Evolutionary conservation across 2,797 vertebrate species (phyloP).

Genomic region (Cuculus canorus): DNA sequence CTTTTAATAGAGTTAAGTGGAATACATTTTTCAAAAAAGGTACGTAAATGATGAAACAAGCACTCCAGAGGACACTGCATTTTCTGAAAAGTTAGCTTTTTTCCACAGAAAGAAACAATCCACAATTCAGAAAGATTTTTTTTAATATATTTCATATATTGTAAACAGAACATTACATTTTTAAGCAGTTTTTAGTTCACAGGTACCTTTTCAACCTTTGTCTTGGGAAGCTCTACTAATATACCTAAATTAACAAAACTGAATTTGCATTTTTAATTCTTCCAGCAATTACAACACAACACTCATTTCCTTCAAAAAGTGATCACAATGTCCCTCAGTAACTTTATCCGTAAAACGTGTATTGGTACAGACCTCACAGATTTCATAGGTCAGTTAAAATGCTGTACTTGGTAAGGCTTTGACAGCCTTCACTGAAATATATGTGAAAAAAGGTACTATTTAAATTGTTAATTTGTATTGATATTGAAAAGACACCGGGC

Average conservation of each 20-base stretch:
- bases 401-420: not conserved
- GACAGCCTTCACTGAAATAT: not conserved
- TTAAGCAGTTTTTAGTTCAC: not conserved
- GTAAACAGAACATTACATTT: not conserved
- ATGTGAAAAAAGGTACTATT: not conserved
- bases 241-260: not conserved
- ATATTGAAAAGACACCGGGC: not conserved
- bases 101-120: not conserved
- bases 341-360: not conserved
- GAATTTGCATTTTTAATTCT: not conserved
- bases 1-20: slow-evolving; percentile 50
- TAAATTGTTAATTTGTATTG: not conserved
- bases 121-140: not conserved
- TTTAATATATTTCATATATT: not conserved
- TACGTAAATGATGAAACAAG: not conserved
- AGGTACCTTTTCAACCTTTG: not conserved
- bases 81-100: not conserved
- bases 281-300: not conserved
- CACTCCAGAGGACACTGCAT: not conserved
- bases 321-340: not conserved
- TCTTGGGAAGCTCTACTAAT: not conserved
- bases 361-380: not conserved
- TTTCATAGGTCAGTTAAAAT: not conserved
- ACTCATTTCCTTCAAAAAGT: not conserved
- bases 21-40: slow-evolving; percentile 50